Evolutionary conservation across 2,888 invertebrate species (phyloP).

Genomic region (Chaetoderma sp.): DNA sequence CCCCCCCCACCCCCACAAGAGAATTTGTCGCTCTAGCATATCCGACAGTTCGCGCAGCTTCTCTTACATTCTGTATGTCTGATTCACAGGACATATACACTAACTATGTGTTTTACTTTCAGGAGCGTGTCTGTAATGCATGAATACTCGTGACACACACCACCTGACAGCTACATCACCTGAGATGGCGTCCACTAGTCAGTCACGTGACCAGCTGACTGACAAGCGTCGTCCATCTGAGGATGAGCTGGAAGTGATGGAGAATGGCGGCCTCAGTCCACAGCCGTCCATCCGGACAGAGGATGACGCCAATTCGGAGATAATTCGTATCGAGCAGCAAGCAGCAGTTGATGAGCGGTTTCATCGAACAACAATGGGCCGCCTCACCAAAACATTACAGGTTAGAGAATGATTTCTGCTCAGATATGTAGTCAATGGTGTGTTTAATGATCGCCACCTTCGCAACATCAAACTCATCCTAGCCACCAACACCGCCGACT

Average conservation of each 20-base stretch:
- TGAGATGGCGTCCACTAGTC: conserved; percentile 27
- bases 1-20: too few species aligned
- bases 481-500: too few species aligned
- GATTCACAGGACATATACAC: conserved; percentile 9
- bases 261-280: conserved; percentile 60
- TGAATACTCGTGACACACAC: too few species aligned
- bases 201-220: conserved; percentile 44
- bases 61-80: conserved; percentile 6
- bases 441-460: too few species aligned
- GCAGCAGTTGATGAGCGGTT: conserved; percentile 42
- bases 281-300: conserved; percentile 51
- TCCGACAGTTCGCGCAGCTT: neutral
- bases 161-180: too few species aligned
- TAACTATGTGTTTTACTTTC: neutral
- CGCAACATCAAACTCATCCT: too few species aligned
- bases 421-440: neutral
- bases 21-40: too few species aligned
- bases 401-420: conserved; percentile 34
- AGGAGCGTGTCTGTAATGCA: neutral
- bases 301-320: conserved; percentile 62
- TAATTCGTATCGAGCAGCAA: conserved; percentile 58
- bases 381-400: conserved; percentile 58
- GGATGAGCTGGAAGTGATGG: conserved; percentile 50
- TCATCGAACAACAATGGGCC: conserved; percentile 42
- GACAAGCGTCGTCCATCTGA: conserved; percentile 34